phyloP scores from a whole-genome alignment of 2,797 vertebrate genomes.

The Sarcoramphus papa region DNA sequence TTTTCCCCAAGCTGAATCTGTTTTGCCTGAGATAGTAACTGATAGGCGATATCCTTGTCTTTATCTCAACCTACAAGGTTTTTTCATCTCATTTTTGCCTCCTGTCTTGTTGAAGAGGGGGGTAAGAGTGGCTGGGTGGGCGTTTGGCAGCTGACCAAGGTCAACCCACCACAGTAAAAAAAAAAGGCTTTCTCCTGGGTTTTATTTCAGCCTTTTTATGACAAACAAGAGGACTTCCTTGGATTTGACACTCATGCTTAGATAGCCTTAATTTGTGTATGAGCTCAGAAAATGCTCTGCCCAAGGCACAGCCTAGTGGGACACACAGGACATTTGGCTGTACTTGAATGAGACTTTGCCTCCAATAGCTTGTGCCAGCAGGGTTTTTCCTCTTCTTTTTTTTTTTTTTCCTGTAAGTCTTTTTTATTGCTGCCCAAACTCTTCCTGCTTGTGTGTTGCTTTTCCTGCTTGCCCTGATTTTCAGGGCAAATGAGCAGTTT shows the following conservation, averaged over 20 bases:
- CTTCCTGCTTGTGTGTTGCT: neutral
- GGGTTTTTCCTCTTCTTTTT: neutral
- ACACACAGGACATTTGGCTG: neutral
- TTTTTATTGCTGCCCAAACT: neutral
- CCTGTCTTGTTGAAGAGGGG: neutral
- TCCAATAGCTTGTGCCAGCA: neutral
- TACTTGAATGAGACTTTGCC: neutral
- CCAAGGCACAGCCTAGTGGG: neutral
- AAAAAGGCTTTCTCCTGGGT: neutral
- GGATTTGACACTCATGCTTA: neutral
- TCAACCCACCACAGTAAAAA: rapidly evolving
- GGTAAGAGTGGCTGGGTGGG: neutral
- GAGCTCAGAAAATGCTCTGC: neutral
- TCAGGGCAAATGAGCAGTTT: neutral
- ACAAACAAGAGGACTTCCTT: neutral
- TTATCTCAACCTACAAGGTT: neutral
- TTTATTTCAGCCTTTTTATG: neutral
- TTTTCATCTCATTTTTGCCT: neutral
- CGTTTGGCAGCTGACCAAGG: neutral
- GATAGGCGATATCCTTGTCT: neutral
- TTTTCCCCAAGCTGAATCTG: neutral
- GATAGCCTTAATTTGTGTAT: neutral
- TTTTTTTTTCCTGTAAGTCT: neutral
- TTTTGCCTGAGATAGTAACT: neutral
- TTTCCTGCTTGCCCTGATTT: neutral